These are phyloP conservation scores for Strix occidentalis DNA, from an alignment of 2,797 vertebrate species.

Conservation along the genomic window DNA sequence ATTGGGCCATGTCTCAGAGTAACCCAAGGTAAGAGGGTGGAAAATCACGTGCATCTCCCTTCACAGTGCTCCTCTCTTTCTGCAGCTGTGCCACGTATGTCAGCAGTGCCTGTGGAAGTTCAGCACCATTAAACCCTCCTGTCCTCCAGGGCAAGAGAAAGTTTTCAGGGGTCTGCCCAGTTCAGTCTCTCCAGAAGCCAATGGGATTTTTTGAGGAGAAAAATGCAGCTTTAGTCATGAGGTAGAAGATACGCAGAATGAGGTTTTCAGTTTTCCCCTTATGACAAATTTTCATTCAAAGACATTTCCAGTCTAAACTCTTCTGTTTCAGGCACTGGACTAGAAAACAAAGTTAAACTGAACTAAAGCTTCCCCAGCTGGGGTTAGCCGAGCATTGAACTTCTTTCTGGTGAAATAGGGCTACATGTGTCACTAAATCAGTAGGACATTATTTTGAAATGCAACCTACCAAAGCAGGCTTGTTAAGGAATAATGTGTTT, in stretches of 20 bases:
- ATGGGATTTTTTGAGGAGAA: neutral
- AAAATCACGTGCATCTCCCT: neutral
- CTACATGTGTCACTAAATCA: neutral
- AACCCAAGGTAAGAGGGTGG: neutral
- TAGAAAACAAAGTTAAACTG: neutral
- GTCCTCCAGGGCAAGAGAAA: neutral
- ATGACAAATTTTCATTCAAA: neutral
- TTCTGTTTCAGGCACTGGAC: neutral
- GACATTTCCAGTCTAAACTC: neutral
- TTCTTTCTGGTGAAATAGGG: neutral
- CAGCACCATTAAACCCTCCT: neutral
- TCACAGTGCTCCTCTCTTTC: neutral
- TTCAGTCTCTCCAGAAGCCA: neutral
- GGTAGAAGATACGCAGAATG: neutral
- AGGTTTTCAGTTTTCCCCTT: neutral
- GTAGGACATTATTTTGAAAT: neutral
- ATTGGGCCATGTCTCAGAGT: neutral
- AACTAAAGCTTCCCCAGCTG: neutral
- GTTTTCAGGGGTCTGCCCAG: neutral
- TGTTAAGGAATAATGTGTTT: neutral
- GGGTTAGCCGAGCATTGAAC: neutral
- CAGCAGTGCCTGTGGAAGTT: neutral
- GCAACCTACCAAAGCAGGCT: neutral
- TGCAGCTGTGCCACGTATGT: fast-evolving
- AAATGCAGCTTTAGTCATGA: neutral